Evolutionary conservation across 2,888 invertebrate genomes (phyloP).

Genomic region (Adela reaumurella): DNA sequence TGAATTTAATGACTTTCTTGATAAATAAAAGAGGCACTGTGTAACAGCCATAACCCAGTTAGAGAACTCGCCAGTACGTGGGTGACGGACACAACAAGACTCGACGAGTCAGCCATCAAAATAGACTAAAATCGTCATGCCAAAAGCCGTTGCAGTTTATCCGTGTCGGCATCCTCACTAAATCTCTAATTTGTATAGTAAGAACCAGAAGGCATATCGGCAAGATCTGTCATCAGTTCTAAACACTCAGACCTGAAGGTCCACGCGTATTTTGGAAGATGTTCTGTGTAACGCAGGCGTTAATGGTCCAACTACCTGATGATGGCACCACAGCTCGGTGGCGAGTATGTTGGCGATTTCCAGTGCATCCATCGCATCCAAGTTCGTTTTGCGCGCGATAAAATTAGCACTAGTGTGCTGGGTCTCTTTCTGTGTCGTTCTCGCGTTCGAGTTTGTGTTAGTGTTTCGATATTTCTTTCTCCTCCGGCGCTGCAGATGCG

Average conservation of each 20-base stretch:
- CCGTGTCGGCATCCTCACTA: too few species aligned
- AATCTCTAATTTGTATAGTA: too few species aligned
- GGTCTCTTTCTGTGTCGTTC: conserved; percentile 54
- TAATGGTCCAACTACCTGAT: too few species aligned
- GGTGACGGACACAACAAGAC: neutral
- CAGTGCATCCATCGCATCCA: conserved; percentile 71
- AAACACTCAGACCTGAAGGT: too few species aligned
- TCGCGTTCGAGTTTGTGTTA: conserved; percentile 51
- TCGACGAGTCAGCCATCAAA: neutral
- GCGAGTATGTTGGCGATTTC: conserved; percentile 83
- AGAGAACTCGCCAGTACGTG: neutral
- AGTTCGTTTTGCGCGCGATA: conserved; percentile 38
- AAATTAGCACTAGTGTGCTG: conserved; percentile 54
- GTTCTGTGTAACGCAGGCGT: too few species aligned
- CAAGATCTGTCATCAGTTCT: too few species aligned
- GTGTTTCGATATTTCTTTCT: conserved; percentile 48
- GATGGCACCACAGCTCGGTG: conserved; percentile 80
- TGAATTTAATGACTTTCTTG: too few species aligned
- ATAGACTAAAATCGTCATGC: neutral
- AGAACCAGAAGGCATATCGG: too few species aligned
- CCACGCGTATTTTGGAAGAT: too few species aligned
- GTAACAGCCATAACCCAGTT: neutral
- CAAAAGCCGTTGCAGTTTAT: too few species aligned
- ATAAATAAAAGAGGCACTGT: neutral
- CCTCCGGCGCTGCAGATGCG: conserved; percentile 40